Base-by-base conservation (phyloP, 2,888 invertebrate genomes). In the Caenorhabditis japonica region DNA sequence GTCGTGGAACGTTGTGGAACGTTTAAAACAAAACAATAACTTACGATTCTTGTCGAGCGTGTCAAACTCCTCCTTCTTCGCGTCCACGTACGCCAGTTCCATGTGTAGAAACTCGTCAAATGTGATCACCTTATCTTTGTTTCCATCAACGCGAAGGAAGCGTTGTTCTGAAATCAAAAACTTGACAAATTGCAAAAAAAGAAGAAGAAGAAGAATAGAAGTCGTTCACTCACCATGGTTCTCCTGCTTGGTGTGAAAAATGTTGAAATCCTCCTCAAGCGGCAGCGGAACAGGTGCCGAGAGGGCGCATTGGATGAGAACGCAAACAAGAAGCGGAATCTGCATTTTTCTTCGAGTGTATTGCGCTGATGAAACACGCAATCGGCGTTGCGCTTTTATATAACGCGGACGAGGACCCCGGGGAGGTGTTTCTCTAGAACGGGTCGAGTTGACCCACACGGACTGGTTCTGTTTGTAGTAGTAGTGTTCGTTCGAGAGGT, bases 91-190 rank as follows among this genome's bases (percentile, higher is more conserved):
- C 2, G 79, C 79, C 23, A 79, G 38, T 52, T 85, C 85, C 78
- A 83, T 82, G 60, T 84, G 82, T 5, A 85, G 75, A 60, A 84
- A 85, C 52, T 85, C 84, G 46, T 83, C 80, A 46, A 85, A 85
- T 12, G 75, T 77, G 21, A 85, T 62, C 10, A 62, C 59, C 33
- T 78, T 77, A 47, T 83, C 78, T 39, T 76, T 77, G 66, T 85
- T 81, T 17, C 27, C 60, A 56, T 85, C 85, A 10, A 79, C 74
- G 12, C 84, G 80, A 4, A 74, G 59, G 55, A 85, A 85, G 33
- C 80, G 64, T 70, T 84, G 79, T 15, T 81, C 83, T 84, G 59
- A 3, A 41, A 25, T 34, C 55, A 13, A 34, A n/a, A n/a, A 17
- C 12, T 8, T 13, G n/a, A 21, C 19, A n/a, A 15, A 12, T 34